Evolutionary conservation across 2,797 vertebrate species (phyloP).

Genomic region (Enteromius fasciolatus): DNA sequence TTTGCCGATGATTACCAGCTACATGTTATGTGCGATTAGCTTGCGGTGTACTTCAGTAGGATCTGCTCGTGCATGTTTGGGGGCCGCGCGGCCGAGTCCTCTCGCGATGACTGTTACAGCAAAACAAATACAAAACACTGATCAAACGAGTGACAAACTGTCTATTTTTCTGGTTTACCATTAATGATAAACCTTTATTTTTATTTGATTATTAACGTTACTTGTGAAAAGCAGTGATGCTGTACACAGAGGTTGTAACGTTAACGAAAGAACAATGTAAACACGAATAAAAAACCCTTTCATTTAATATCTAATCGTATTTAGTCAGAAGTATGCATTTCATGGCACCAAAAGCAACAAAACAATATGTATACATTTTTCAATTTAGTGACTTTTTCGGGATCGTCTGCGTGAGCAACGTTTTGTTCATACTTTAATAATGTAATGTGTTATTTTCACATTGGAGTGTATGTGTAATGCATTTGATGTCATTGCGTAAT

Average conservation of each 20-base stretch:
- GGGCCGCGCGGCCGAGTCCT: conserved; percentile 16
- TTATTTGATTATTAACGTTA: neutral
- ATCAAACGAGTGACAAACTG: neutral
- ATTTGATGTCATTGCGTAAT: neutral
- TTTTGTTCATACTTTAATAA: neutral
- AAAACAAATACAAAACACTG: neutral
- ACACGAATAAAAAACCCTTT: neutral
- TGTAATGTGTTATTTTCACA: neutral
- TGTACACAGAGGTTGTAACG: neutral
- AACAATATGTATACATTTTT: neutral
- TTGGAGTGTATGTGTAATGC: neutral
- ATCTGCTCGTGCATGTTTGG: neutral
- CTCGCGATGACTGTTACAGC: neutral
- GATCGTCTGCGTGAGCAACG: neutral
- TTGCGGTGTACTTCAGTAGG: neutral
- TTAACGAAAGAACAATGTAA: neutral
- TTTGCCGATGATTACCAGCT: neutral
- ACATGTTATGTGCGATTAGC: neutral
- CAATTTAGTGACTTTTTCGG: neutral
- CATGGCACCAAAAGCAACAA: neutral
- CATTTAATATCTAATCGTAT: neutral
- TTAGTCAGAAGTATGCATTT: neutral
- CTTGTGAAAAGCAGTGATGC: neutral
- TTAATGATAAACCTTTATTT: neutral
- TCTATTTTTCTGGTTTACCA: neutral